Percentiles rank a stretch among this genome's conserved stretches.
phyloP scores from a whole-genome alignment of 2,113 vertebrate genomes.

The Delphinus delphis region DNA sequence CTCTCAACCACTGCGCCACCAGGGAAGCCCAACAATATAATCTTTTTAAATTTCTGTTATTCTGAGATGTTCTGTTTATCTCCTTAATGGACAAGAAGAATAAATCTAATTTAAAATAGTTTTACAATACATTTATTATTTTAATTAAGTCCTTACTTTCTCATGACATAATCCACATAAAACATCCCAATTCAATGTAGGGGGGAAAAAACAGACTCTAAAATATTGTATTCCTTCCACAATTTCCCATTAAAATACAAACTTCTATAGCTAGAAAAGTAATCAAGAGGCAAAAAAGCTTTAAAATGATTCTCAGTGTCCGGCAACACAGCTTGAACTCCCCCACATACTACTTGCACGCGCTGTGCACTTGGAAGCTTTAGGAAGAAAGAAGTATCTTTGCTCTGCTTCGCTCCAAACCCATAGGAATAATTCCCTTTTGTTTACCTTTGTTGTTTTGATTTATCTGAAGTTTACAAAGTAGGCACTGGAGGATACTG shows the following conservation, averaged over 20 bases:
- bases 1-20: too few relatives aligned
- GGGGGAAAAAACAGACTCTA: background rate
- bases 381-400: background rate
- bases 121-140: background rate
- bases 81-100: background rate
- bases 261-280: background rate
- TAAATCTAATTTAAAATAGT: background rate
- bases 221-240: slow-evolving; percentile 3
- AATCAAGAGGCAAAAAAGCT: background rate
- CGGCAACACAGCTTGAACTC: background rate
- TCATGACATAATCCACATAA: background rate
- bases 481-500: background rate
- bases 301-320: background rate
- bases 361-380: background rate
- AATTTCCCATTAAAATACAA: background rate
- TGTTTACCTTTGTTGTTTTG: background rate
- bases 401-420: background rate
- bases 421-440: background rate
- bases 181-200: background rate
- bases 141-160: background rate
- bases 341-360: fast-evolving
- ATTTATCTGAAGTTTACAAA: background rate
- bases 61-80: background rate
- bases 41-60: background rate
- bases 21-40: background rate